These are phyloP conservation scores for Chinchilla lanigera DNA, from an alignment of 2,113 vertebrate species.

Conservation along the genomic window DNA sequence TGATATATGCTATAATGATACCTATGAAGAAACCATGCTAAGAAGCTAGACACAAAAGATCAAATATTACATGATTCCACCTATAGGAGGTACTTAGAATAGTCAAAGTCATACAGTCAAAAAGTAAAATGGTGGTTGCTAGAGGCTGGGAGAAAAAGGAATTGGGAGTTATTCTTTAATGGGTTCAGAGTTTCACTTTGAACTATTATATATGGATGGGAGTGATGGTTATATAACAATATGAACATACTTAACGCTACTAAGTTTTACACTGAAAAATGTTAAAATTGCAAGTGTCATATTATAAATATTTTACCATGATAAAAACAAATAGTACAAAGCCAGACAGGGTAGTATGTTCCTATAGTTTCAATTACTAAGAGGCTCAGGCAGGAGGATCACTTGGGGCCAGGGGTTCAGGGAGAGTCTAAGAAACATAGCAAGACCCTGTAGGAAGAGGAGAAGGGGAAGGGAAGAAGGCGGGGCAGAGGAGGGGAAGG, in stretches of 20 bases:
- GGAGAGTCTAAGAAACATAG: background rate
- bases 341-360: background rate
- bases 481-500: too few species aligned
- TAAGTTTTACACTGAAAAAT: background rate
- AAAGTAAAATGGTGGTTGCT: background rate
- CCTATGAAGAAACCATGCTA: background rate
- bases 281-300: background rate
- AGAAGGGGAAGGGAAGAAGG: background rate
- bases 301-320: background rate
- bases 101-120: background rate
- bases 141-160: background rate
- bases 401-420: background rate
- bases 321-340: background rate
- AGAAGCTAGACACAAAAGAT: background rate
- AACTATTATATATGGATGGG: background rate
- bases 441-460: background rate
- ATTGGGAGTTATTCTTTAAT: background rate
- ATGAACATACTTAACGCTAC: background rate
- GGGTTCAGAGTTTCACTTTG: background rate
- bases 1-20: background rate
- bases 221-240: background rate
- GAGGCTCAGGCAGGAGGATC: background rate
- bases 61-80: background rate
- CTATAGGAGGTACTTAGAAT: background rate
- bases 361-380: background rate